A percentile compares a stretch with the other conserved stretches of the same genome.
Evolutionary conservation across 2,113 vertebrate species (phyloP).

Genomic region (Odobenus rosmarus): DNA sequence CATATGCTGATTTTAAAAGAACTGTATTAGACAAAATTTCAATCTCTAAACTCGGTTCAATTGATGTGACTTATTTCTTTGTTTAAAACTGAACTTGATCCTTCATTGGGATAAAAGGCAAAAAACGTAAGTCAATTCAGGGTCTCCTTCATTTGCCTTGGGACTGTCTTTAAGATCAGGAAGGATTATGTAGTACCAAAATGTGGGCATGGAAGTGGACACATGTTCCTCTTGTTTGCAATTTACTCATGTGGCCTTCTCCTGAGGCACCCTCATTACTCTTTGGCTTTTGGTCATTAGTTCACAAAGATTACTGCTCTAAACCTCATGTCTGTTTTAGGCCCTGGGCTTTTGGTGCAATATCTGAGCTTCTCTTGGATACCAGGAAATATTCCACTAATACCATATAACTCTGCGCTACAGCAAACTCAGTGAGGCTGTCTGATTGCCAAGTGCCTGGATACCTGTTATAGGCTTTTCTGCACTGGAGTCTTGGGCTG

Average conservation of each 20-base stretch:
- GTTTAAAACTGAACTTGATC: conserved; percentile 32
- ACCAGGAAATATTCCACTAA: not conserved
- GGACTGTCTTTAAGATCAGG: not conserved
- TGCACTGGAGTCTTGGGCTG: not conserved
- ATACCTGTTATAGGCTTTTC: not conserved
- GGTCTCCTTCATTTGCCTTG: not conserved
- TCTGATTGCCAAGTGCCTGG: not conserved
- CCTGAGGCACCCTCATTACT: not conserved
- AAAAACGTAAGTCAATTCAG: not conserved
- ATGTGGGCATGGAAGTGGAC: not conserved
- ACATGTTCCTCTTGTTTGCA: not conserved
- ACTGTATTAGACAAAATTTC: not conserved
- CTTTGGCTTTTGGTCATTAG: not conserved
- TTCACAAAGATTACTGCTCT: not conserved
- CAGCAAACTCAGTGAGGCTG: not conserved
- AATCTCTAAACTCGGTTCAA: not conserved
- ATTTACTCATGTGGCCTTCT: not conserved
- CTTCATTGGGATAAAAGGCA: not conserved
- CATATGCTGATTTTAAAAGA: conserved; percentile 24
- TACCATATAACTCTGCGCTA: not conserved
- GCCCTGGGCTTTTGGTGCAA: not conserved
- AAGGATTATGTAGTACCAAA: not conserved
- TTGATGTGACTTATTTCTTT: not conserved
- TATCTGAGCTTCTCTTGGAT: not conserved
- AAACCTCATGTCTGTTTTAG: not conserved